phyloP scores from a whole-genome alignment of 2,888 invertebrate species.

The Choristoneura rosaceana region DNA sequence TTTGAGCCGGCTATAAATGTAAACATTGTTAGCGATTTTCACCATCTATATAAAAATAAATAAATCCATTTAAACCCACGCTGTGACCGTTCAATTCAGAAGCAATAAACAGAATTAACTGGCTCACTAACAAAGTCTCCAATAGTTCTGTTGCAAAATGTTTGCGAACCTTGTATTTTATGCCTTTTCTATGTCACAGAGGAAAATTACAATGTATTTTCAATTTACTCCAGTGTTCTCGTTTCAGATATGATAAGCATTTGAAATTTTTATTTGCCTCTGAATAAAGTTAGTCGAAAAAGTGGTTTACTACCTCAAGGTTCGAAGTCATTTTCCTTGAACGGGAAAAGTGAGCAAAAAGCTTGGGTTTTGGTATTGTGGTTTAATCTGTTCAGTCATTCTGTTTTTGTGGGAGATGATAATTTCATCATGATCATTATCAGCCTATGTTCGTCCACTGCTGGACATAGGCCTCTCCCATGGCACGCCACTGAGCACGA shows the following conservation, averaged over 20 bases:
- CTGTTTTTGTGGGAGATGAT: too few relatives aligned
- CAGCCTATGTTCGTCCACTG: too few relatives aligned
- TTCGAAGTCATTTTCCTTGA: not conserved
- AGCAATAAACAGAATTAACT: not conserved
- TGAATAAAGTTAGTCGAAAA: not conserved
- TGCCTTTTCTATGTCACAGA: not conserved
- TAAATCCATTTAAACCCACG: not conserved
- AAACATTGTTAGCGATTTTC: too few relatives aligned
- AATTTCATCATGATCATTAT: too few relatives aligned
- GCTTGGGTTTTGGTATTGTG: too few relatives aligned
- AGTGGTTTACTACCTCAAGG: not conserved
- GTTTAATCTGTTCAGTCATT: too few relatives aligned
- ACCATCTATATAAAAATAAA: not conserved
- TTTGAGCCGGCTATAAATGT: too few relatives aligned
- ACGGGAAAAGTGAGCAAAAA: too few relatives aligned
- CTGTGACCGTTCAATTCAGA: not conserved
- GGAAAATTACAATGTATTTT: constrained; percentile 28
- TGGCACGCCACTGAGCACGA: too few relatives aligned
- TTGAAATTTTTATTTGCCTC: not conserved
- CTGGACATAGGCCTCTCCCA: too few relatives aligned
- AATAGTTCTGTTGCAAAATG: constrained; percentile 6
- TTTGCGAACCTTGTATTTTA: constrained; percentile 12
- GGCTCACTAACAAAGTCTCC: not conserved
- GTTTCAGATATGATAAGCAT: not conserved
- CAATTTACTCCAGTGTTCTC: not conserved